Conservation (phyloP, 2,113 vertebrate species). For the Parus major region DNA sequence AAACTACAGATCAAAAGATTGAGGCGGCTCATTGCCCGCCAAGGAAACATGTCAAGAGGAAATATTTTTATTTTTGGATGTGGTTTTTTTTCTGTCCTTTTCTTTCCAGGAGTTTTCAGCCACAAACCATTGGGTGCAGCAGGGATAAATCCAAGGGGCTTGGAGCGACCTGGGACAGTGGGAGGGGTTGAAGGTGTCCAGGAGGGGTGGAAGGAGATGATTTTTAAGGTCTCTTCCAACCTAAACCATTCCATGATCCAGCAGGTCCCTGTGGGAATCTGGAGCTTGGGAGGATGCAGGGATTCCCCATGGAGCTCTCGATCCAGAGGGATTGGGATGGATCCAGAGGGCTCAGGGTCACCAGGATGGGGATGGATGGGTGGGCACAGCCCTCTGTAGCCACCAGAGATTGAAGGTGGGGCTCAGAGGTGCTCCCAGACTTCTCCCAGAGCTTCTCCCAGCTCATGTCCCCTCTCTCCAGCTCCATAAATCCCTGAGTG, state of each 20-base stretch:
- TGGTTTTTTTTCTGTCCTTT: neutral
- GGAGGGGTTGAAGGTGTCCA: neutral
- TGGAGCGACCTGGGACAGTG: neutral
- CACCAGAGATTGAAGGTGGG: rapidly evolving
- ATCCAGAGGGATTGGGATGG: neutral
- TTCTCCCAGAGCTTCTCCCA: neutral
- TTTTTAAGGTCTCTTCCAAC: neutral
- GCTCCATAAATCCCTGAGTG: neutral
- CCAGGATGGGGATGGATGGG: too few relatives aligned
- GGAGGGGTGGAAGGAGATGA: neutral
- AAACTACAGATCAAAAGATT: constrained; percentile 24
- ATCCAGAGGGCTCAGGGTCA: neutral
- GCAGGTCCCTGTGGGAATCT: neutral
- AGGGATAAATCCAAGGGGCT: neutral
- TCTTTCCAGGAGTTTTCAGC: neutral
- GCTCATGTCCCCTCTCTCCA: rapidly evolving
- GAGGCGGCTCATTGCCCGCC: neutral
- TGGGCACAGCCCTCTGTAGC: neutral
- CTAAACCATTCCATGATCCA: neutral
- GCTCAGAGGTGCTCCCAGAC: neutral
- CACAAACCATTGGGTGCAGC: rapidly evolving
- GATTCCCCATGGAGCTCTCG: neutral
- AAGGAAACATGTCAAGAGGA: neutral
- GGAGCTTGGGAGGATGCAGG: neutral
- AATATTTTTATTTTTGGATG: neutral